phyloP scores from a whole-genome alignment of 2,113 vertebrate species.

The Oceanites oceanicus region DNA sequence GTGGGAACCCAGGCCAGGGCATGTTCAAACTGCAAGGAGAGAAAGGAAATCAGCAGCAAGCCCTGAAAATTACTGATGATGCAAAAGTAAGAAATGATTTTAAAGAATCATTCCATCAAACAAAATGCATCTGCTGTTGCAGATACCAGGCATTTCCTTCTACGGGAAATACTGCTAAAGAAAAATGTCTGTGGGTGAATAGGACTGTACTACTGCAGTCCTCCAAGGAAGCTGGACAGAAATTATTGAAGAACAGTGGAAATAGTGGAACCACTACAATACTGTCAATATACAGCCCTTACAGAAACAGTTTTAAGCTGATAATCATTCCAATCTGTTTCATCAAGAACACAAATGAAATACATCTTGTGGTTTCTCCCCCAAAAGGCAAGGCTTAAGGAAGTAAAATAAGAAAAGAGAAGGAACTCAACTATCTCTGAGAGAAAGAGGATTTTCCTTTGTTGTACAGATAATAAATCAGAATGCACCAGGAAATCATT shows the following conservation, averaged over 20 bases:
- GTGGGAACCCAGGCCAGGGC: conserved; percentile 38
- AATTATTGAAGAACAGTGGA: background rate
- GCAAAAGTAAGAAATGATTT: background rate
- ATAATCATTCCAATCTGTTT: background rate
- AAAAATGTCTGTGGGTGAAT: background rate
- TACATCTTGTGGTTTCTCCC: background rate
- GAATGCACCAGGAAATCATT: background rate
- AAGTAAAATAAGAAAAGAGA: background rate
- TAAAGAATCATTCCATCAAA: background rate
- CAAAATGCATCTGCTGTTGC: background rate
- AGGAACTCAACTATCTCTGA: background rate
- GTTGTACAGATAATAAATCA: background rate
- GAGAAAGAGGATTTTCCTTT: background rate
- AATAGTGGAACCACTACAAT: background rate
- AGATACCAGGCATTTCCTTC: background rate
- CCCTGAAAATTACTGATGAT: background rate
- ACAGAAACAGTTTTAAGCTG: background rate
- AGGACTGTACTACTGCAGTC: background rate
- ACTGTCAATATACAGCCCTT: background rate
- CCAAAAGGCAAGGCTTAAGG: background rate
- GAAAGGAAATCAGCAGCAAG: conserved; percentile 33
- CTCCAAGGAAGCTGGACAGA: background rate
- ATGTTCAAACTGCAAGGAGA: conserved; percentile 62
- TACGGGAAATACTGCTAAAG: background rate
- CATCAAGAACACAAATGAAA: background rate